Conservation (phyloP, 2,888 invertebrate genomes). For the Perizoma affinitatum region DNA sequence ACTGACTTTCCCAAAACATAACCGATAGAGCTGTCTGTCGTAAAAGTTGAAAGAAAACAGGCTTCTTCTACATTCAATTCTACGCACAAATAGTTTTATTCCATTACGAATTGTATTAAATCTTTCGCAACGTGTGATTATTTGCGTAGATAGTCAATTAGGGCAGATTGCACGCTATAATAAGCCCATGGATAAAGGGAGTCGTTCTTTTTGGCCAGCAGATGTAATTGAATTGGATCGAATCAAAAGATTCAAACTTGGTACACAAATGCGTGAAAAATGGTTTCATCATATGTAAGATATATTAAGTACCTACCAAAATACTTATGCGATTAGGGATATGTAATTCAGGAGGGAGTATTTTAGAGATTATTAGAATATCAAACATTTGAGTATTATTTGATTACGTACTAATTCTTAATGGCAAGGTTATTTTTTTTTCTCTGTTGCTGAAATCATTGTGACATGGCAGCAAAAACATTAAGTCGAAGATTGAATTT, state of each 20-base stretch:
- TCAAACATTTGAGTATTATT: too few relatives aligned
- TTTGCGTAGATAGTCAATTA: slow-evolving; percentile 43
- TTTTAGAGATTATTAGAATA: too few relatives aligned
- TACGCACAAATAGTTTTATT: slow-evolving; percentile 41
- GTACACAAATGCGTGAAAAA: neutral
- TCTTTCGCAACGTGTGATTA: slow-evolving; percentile 51
- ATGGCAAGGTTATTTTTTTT: too few relatives aligned
- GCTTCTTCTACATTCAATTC: slow-evolving; percentile 36
- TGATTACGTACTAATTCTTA: too few relatives aligned
- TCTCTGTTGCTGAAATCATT: too few relatives aligned
- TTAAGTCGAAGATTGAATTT: too few relatives aligned
- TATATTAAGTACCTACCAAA: too few relatives aligned
- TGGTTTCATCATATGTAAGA: neutral
- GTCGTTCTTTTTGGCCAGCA: slow-evolving; percentile 23
- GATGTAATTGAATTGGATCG: neutral
- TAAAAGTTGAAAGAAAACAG: slow-evolving; percentile 59
- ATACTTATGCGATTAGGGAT: too few relatives aligned
- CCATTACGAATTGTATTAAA: slow-evolving; percentile 46
- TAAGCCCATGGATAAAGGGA: slow-evolving; percentile 37
- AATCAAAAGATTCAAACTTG: neutral
- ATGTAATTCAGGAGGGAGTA: too few relatives aligned
- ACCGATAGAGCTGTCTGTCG: slow-evolving; percentile 5
- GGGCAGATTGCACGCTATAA: slow-evolving; percentile 36
- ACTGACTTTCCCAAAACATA: neutral
- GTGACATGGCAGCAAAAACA: too few relatives aligned